Evolutionary conservation across 2,113 vertebrate genomes (phyloP).

Genomic region (Mobula birostris): DNA sequence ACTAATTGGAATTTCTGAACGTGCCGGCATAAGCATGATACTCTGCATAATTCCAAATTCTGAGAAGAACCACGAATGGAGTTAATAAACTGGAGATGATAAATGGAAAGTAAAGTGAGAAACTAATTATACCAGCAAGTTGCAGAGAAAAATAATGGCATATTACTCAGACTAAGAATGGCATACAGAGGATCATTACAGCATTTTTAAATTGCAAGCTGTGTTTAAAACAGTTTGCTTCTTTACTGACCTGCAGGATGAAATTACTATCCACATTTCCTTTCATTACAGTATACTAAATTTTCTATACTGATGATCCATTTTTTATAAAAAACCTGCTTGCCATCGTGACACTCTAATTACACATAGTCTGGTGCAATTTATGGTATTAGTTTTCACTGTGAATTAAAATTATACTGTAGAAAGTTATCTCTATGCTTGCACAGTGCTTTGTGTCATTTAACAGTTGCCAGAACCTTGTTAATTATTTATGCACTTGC

Average conservation of each 20-base stretch:
- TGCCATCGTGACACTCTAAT: background rate
- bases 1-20: background rate
- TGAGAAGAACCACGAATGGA: background rate
- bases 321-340: background rate
- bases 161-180: background rate
- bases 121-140: background rate
- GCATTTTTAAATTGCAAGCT: background rate
- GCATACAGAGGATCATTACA: background rate
- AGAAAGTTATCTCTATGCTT: background rate
- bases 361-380: background rate
- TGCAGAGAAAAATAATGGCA: background rate
- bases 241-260: background rate
- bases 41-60: background rate
- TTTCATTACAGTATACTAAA: background rate
- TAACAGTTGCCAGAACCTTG: background rate
- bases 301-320: background rate
- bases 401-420: constrained; percentile 11
- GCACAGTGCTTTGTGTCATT: constrained; percentile 8
- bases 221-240: background rate
- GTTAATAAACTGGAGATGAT: background rate
- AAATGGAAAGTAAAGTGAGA: background rate
- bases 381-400: constrained; percentile 6
- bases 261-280: background rate
- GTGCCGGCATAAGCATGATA: background rate
- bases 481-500: constrained; percentile 30